These are phyloP conservation scores for Agonopterix alstromeriana DNA, from an alignment of 2,888 invertebrate genomes.

Conservation along the genomic window DNA sequence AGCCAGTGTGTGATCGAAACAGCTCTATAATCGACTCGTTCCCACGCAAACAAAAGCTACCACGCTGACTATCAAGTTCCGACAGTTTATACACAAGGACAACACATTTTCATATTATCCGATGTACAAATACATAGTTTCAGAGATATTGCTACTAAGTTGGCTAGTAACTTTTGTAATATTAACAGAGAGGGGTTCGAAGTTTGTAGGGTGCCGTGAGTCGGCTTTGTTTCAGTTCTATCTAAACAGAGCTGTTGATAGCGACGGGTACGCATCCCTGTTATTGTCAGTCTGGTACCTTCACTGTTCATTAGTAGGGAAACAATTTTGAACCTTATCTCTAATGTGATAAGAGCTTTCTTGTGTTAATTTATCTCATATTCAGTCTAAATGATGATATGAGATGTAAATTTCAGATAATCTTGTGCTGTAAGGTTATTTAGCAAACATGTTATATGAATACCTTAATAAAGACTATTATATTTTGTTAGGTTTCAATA, in stretches of 20 bases:
- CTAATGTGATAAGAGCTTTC: not conserved
- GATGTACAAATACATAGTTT: constrained; percentile 9
- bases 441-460: not conserved
- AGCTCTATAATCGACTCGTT: constrained; percentile 1
- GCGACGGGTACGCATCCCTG: constrained; percentile 5
- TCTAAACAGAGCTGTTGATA: constrained; percentile 13
- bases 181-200: constrained; percentile 43
- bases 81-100: constrained; percentile 11
- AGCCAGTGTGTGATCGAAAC: constrained; percentile 4
- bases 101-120: constrained; percentile 11
- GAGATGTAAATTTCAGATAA: no score
- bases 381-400: no score
- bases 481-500: constrained; percentile 7
- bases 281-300: constrained; percentile 21
- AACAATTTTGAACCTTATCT: constrained; percentile 24
- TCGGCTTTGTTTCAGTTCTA: constrained; percentile 29
- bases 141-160: constrained; percentile 40
- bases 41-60: constrained; percentile 9
- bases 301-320: constrained; percentile 17
- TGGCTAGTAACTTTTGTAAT: constrained; percentile 61
- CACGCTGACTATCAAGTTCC: constrained; percentile 12
- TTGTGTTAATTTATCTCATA: not conserved
- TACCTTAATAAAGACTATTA: not conserved
- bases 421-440: no score
- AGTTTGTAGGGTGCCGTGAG: constrained; percentile 39